Evolutionary conservation across 2,113 vertebrate species (phyloP).

Genomic region (Psophia crepitans): DNA sequence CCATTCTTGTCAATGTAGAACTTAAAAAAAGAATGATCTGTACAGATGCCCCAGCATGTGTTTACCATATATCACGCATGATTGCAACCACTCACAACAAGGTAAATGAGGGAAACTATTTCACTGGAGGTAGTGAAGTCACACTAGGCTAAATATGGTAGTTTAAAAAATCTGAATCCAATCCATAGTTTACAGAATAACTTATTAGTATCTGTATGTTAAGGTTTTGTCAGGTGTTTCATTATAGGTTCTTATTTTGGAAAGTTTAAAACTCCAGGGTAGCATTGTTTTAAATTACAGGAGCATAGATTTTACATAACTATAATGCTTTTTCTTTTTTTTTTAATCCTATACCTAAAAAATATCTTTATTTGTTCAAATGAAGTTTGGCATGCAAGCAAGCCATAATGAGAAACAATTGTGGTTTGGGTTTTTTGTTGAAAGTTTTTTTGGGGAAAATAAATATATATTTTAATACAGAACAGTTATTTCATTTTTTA

Average conservation of each 20-base stretch:
- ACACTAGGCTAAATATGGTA: conserved; percentile 8
- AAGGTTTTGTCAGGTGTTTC: conserved; percentile 60
- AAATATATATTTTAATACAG: conserved; percentile 63
- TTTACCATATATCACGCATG: conserved; percentile 7
- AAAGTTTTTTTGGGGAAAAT: background rate
- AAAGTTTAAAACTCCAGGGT: conserved; percentile 51
- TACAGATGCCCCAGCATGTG: conserved; percentile 1
- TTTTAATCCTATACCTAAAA: conserved; percentile 56
- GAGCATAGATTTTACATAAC: conserved; percentile 41
- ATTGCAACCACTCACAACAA: conserved; percentile 11
- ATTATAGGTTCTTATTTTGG: conserved; percentile 54
- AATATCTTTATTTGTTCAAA: conserved; percentile 59
- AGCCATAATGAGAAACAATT: conserved; percentile 67
- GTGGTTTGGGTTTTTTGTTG: background rate
- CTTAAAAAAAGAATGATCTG: background rate
- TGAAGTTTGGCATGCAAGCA: conserved; percentile 61
- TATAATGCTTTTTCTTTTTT: conserved; percentile 40
- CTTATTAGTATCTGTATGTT: conserved; percentile 55
- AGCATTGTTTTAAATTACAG: conserved; percentile 59
- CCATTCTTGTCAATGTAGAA: conserved; percentile 24
- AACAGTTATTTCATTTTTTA: conserved; percentile 71
- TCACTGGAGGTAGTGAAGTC: conserved; percentile 7
- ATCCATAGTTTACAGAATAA: conserved; percentile 50
- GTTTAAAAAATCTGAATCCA: conserved; percentile 24
- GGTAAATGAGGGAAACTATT: conserved; percentile 17